Evolutionary conservation across 2,888 invertebrate species (phyloP), one percentile per base, ranked within the genome.

Genomic region (Liposcelis brunnea): DNA sequence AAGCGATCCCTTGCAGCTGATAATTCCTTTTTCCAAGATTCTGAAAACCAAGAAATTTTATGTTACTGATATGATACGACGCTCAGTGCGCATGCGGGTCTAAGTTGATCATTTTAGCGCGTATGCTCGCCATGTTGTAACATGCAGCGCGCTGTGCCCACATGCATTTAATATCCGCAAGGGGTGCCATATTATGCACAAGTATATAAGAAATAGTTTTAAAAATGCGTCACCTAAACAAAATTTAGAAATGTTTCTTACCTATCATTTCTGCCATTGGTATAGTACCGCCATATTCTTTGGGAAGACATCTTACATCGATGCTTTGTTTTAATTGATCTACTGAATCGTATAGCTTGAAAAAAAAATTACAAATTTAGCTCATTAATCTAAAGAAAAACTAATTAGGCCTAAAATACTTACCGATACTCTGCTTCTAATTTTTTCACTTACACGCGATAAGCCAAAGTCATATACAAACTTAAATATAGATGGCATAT

Each of bases 391-490:
- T 42, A 31, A n/a, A n/a, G n/a, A n/a, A n/a, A n/a, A n/a, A n/a
- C n/a, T n/a, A n/a, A n/a, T n/a, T n/a, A n/a, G n/a, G 15, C 35
- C 35, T 36, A 42, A 11, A 36, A 40, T 47, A 57, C 59, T 59
- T 58, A 80, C 77, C 51, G 65, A 66, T 43, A 80, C 63, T 53
- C 86, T 71, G 49, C 74, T 70, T 48, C 74, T 72, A 56, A 85
- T 72, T 63, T 86, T 86, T 21, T 74, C 68, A 47, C 79, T 77
- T 45, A 82, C 69, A 55, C 75, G 71, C 43, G 72, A 71, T 52
- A 71, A 68, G 1, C 77, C 75, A 56, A 84, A 79, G 56, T 85
- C 83, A 48, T 80, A 74, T 16, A 82, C 69, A 61, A 80, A 82
- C 54, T 77, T 77, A n/a, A 84, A 59, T 1, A 80, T 69, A n/a